phyloP scores from a whole-genome alignment of 1,140 invertebrate species.

The Platyura marginata region DNA sequence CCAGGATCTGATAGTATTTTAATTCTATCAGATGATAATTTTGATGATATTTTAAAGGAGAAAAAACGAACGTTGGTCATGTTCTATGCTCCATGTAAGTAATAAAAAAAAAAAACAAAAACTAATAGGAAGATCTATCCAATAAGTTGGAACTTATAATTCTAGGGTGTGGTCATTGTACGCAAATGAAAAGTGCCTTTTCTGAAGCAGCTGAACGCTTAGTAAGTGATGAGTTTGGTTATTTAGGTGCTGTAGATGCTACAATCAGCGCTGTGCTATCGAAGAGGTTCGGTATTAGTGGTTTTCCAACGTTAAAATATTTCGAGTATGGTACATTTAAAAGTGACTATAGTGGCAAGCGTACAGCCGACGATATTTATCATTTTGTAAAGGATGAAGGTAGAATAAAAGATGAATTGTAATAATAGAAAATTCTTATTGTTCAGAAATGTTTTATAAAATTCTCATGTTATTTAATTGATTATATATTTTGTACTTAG shows the following conservation, averaged over 20 bases:
- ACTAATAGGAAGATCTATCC: neutral
- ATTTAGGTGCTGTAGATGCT: conserved; percentile 48
- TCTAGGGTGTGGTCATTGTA: conserved; percentile 60
- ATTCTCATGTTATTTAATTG: neutral
- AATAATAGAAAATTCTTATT: conserved; percentile 2
- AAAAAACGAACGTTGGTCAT: conserved; percentile 50
- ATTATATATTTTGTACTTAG: neutral
- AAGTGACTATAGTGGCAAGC: conserved; percentile 35
- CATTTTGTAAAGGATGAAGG: conserved; percentile 26
- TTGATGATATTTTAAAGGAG: conserved; percentile 34
- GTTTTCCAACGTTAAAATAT: conserved; percentile 54
- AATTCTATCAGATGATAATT: conserved; percentile 29
- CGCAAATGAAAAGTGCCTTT: conserved; percentile 52
- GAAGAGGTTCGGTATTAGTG: conserved; percentile 36
- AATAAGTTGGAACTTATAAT: neutral
- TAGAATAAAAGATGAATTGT: conserved; percentile 16
- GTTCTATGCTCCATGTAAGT: conserved; percentile 66
- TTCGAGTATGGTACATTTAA: conserved; percentile 43
- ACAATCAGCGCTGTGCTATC: conserved; percentile 35
- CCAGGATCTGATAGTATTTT: conserved; percentile 27
- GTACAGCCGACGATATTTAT: conserved; percentile 33
- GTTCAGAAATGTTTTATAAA: neutral
- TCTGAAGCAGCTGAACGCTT: conserved; percentile 38
- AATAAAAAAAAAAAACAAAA: too few species aligned
- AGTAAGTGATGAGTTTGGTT: conserved; percentile 28